Evolutionary conservation across 2,113 vertebrate species (phyloP).

Genomic region (Chionodraco myersi): DNA sequence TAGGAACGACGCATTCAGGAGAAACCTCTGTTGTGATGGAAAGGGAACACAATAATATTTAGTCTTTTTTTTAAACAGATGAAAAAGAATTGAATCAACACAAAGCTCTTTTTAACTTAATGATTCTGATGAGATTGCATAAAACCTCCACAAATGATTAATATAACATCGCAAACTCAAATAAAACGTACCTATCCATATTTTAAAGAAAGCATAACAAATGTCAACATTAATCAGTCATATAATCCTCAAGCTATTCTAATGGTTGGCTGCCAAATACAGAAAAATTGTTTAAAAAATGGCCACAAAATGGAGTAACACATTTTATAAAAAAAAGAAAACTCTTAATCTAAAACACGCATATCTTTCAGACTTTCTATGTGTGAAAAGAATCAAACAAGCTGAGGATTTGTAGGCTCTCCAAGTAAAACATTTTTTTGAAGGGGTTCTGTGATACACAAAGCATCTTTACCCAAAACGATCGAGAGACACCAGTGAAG

Average conservation of each 20-base stretch:
- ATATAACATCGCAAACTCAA: slow-evolving; percentile 15
- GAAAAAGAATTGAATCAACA: background rate
- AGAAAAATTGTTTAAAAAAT: background rate
- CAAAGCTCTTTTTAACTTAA: background rate
- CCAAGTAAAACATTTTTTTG: slow-evolving; percentile 3
- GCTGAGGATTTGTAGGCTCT: background rate
- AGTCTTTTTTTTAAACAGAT: background rate
- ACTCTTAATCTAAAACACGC: background rate
- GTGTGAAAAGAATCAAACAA: slow-evolving; percentile 18
- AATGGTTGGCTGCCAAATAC: slow-evolving; percentile 23
- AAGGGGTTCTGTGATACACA: slow-evolving; percentile 17
- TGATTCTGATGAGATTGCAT: background rate
- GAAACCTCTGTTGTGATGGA: background rate
- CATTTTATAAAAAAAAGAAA: background rate
- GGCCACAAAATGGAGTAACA: background rate
- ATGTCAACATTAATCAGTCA: slow-evolving; percentile 20
- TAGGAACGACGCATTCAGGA: background rate
- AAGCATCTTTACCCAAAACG: slow-evolving; percentile 14
- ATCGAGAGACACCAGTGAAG: slow-evolving; percentile 7
- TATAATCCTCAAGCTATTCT: slow-evolving; percentile 13
- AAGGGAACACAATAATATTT: background rate
- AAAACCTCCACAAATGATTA: background rate
- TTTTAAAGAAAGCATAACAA: background rate
- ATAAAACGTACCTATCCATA: background rate
- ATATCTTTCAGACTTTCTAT: slow-evolving; percentile 11